Percentiles rank a stretch among this genome's conserved stretches.
phyloP scores from a whole-genome alignment of 2,113 vertebrate genomes.

The Seriola aureovittata region DNA sequence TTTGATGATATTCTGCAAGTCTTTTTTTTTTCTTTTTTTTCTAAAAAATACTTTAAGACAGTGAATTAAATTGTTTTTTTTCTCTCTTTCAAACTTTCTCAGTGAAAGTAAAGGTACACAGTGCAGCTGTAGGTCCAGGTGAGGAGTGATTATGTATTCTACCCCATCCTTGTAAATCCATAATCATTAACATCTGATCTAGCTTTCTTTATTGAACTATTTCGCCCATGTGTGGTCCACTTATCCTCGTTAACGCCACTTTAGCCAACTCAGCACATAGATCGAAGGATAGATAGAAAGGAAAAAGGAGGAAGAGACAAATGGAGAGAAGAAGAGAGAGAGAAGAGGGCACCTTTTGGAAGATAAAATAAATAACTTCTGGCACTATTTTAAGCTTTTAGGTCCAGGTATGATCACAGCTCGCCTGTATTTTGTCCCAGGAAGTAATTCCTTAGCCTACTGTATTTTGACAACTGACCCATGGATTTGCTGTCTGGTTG shows the following conservation, averaged over 20 bases:
- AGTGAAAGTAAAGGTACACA: slow-evolving; percentile 23
- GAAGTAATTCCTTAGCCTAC: slow-evolving; percentile 69
- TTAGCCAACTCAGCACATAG: slow-evolving; percentile 80
- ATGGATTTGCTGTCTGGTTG: slow-evolving; percentile 80
- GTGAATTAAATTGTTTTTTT: slow-evolving; percentile 17
- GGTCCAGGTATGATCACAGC: slow-evolving; percentile 20
- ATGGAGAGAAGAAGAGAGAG: slow-evolving; percentile 46
- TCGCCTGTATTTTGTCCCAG: slow-evolving; percentile 57
- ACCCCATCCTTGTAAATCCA: slow-evolving; percentile 81
- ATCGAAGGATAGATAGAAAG: slow-evolving; percentile 69
- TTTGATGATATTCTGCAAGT: slow-evolving; percentile 34
- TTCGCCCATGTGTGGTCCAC: slow-evolving; percentile 82
- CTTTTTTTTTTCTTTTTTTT: slow-evolving; percentile 6
- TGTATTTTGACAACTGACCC: slow-evolving; percentile 68
- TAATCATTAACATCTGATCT: slow-evolving; percentile 87
- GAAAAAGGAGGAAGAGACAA: slow-evolving; percentile 51
- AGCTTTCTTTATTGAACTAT: slow-evolving; percentile 85
- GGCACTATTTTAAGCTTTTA: slow-evolving; percentile 63
- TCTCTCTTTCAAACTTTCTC: slow-evolving; percentile 19
- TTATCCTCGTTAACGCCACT: slow-evolving; percentile 86
- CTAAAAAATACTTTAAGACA: slow-evolving; percentile 28
- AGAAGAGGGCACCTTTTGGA: slow-evolving; percentile 64
- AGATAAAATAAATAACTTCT: slow-evolving; percentile 71
- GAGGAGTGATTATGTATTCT: slow-evolving; percentile 72
- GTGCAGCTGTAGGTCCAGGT: slow-evolving; percentile 65